Conservation (phyloP, 2,888 invertebrate species). For the Sepiola atlantica region DNA sequence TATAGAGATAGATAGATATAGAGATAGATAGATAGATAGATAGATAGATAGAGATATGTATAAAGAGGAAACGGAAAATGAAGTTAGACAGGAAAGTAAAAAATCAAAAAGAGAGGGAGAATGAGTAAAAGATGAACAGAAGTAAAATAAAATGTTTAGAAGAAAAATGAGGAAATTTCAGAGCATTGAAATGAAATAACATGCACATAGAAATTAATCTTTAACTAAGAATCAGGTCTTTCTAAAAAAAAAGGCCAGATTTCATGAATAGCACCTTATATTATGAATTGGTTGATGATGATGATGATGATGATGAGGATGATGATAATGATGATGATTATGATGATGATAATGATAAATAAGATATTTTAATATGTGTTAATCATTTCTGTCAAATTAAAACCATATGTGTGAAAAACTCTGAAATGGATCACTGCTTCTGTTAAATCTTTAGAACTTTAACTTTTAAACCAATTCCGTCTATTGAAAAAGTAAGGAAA, state of each 20-base stretch:
- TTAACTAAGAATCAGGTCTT: slow-evolving; percentile 20
- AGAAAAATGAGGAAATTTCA: slow-evolving; percentile 1
- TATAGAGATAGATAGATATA: not conserved
- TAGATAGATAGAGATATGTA: slow-evolving; percentile 25
- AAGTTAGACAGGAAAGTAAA: not conserved
- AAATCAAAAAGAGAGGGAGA: not conserved
- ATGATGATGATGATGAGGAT: slow-evolving; percentile 45
- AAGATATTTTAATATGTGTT: not conserved
- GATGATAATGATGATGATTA: slow-evolving; percentile 48
- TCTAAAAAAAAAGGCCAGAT: not conserved
- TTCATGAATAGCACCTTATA: not conserved
- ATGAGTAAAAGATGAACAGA: not conserved
- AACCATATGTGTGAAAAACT: not conserved
- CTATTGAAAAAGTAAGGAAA: not conserved
- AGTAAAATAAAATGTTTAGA: not conserved
- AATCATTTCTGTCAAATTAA: not conserved
- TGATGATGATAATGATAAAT: slow-evolving; percentile 49
- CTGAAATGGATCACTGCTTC: slow-evolving; percentile 32
- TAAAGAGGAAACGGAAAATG: not conserved
- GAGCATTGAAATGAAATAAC: slow-evolving; percentile 32
- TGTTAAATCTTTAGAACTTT: not conserved
- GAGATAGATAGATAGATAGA: not conserved
- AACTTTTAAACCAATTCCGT: not conserved
- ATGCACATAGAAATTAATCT: slow-evolving; percentile 9
- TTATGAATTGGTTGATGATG: not conserved